Percentiles rank a stretch among this genome's conserved stretches.
These are phyloP conservation scores for Callipepla californica DNA, from an alignment of 2,113 vertebrate genomes.

Conservation along the genomic window DNA sequence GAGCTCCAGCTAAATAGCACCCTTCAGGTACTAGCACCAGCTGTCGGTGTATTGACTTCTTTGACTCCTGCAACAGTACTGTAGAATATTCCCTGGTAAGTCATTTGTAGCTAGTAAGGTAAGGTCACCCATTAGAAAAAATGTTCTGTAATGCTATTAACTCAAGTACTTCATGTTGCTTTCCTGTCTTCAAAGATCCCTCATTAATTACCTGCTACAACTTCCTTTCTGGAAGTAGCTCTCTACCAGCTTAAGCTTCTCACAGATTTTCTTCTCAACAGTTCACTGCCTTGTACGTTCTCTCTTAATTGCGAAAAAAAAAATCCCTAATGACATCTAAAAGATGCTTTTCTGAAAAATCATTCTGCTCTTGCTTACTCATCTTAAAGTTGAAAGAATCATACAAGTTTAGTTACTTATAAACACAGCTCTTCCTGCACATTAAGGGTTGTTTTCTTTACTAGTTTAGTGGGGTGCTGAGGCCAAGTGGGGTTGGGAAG, in stretches of 20 bases:
- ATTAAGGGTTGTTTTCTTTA: neutral
- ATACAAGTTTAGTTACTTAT: neutral
- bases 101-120: neutral
- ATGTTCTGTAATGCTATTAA: neutral
- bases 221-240: neutral
- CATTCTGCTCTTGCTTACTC: neutral
- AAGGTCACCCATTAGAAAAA: neutral
- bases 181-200: neutral
- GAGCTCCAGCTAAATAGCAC: neutral
- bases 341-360: neutral
- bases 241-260: neutral
- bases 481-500: too few species aligned
- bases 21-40: neutral
- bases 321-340: neutral
- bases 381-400: neutral
- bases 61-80: rapidly evolving
- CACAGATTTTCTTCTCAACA: neutral
- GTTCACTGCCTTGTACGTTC: neutral
- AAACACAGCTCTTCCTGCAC: neutral
- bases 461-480: neutral
- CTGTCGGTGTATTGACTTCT: neutral
- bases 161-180: neutral
- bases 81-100: neutral
- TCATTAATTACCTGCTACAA: neutral
- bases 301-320: neutral